phyloP scores from a whole-genome alignment of 2,113 vertebrate species.

The Madoqua kirkii region DNA sequence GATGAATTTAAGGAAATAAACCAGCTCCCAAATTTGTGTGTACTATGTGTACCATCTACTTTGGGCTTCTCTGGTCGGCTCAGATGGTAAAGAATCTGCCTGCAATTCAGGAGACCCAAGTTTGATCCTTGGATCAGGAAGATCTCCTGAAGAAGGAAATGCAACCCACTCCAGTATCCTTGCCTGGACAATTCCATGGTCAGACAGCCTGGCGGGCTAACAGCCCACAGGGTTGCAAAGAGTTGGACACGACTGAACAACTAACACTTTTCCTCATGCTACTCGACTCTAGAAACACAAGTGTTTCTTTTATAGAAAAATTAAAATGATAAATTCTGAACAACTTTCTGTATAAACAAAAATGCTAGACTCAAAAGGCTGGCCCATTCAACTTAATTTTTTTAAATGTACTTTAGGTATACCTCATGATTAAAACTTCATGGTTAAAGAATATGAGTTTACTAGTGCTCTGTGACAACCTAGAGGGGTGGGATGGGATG shows the following conservation, averaged over 20 bases:
- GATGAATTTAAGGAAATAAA: slow-evolving; percentile 37
- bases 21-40: neutral
- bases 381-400: neutral
- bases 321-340: neutral
- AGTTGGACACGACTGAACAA: neutral
- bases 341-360: slow-evolving; percentile 15
- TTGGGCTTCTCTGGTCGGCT: neutral
- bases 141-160: neutral
- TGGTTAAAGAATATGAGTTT: neutral
- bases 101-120: neutral
- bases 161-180: neutral
- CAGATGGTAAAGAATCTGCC: neutral
- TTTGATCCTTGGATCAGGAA: neutral
- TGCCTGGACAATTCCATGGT: neutral
- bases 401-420: neutral
- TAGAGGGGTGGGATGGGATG: neutral
- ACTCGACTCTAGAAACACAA: neutral
- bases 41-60: neutral
- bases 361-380: neutral
- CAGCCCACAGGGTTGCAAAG: neutral
- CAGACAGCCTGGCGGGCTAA: neutral
- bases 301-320: neutral
- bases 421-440: slow-evolving; percentile 1
- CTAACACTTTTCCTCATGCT: neutral
- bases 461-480: neutral